Conservation (phyloP, 1,140 invertebrate species). For the Brachionus manjavacas region DNA sequence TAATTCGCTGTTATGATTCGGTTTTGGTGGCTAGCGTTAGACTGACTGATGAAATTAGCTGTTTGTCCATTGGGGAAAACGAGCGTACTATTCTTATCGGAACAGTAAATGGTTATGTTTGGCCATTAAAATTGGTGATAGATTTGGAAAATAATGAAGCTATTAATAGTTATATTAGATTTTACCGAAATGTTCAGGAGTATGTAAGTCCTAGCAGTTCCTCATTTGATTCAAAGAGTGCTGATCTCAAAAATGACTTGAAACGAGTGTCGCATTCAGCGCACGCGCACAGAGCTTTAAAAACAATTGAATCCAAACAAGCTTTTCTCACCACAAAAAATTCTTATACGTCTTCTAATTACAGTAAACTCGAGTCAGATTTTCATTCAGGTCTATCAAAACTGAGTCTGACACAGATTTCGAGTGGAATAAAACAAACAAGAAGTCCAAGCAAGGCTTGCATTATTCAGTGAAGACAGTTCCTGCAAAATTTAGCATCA, state of each 20-base stretch:
- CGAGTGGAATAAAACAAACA: not conserved
- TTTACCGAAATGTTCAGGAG: not conserved
- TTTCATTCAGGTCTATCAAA: conserved; percentile 14
- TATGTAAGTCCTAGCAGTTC: not conserved
- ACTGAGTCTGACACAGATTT: not conserved
- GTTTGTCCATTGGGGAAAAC: not conserved
- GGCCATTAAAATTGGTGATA: conserved; percentile 10
- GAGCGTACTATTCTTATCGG: conserved; percentile 4
- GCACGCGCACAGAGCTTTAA: conserved; percentile 22
- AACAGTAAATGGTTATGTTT: conserved; percentile 20
- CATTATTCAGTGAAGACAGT: not conserved
- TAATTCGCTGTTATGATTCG: conserved; percentile 25
- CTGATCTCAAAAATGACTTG: conserved; percentile 1
- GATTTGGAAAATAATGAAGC: conserved; percentile 38
- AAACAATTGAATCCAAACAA: conserved; percentile 4
- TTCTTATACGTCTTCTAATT: not conserved
- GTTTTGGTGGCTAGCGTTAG: not conserved
- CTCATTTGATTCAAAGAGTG: not conserved
- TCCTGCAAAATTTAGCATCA: not conserved
- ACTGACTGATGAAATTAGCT: not conserved
- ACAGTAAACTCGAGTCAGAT: not conserved
- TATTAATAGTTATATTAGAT: conserved; percentile 9
- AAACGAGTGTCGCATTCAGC: conserved; percentile 11
- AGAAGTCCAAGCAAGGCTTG: not conserved
- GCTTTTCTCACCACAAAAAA: not conserved